These are phyloP conservation scores for Falco novaeseelandiae DNA, from an alignment of 2,797 vertebrate species.

Conservation along the genomic window DNA sequence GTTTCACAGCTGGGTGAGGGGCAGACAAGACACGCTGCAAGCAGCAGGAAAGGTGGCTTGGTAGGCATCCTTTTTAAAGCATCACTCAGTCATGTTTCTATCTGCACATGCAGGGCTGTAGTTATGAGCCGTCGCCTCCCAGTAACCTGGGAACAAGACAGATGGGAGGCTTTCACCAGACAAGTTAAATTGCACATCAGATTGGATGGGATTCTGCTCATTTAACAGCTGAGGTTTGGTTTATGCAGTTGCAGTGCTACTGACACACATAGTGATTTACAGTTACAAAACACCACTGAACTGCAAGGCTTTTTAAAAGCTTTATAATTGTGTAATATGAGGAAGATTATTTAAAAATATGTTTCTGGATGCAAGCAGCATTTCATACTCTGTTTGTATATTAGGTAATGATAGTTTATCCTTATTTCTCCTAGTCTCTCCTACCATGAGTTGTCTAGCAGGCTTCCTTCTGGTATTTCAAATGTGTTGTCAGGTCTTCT, in stretches of 20 bases:
- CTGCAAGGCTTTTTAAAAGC: background rate
- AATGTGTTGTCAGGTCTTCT: background rate
- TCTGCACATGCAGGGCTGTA: background rate
- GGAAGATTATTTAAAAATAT: background rate
- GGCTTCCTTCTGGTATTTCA: background rate
- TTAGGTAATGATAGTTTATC: background rate
- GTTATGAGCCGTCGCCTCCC: background rate
- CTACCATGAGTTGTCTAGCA: background rate
- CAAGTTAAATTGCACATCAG: background rate
- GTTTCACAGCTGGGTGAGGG: background rate
- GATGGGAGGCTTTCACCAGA: background rate
- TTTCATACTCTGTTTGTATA: background rate
- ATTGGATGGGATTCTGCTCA: background rate
- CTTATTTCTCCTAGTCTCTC: background rate
- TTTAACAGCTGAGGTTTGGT: background rate
- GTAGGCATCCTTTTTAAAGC: background rate
- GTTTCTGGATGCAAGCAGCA: background rate
- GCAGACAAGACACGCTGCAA: rapidly evolving
- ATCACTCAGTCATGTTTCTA: background rate
- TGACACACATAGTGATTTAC: background rate
- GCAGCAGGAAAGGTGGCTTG: background rate
- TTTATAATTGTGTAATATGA: background rate
- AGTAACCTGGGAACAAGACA: background rate
- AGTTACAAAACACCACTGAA: background rate
- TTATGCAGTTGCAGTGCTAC: background rate